These are phyloP conservation scores for Biston betularia DNA, from an alignment of 2,888 invertebrate genomes.

Conservation along the genomic window DNA sequence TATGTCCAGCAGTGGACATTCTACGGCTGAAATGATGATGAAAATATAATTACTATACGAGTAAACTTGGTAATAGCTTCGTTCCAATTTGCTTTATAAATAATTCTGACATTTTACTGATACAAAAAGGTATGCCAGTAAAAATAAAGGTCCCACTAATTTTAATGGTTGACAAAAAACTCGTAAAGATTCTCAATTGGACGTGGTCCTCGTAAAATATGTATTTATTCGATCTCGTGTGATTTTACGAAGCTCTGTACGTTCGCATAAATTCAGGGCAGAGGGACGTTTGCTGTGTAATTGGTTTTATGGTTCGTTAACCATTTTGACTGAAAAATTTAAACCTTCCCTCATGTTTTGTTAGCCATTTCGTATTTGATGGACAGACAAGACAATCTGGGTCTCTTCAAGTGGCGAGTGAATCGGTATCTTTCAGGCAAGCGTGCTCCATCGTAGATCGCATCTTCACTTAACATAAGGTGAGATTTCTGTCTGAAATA, in stretches of 20 bases:
- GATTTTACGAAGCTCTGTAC: slow-evolving; percentile 53
- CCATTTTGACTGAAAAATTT: slow-evolving; percentile 51
- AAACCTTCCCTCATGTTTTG: no score
- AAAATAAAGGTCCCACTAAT: slow-evolving; percentile 42
- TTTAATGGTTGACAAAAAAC: slow-evolving; percentile 46
- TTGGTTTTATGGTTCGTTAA: slow-evolving; percentile 67
- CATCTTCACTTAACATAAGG: no score
- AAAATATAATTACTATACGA: no score
- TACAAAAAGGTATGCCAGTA: slow-evolving; percentile 27
- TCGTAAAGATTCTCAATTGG: slow-evolving; percentile 46
- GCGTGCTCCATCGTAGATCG: no score
- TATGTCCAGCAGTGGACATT: no score
- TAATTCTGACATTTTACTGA: slow-evolving; percentile 1
- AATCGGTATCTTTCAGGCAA: no score
- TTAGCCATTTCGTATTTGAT: no score
- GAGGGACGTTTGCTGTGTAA: slow-evolving; percentile 59
- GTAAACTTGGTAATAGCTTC: background rate
- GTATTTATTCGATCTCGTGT: slow-evolving; percentile 52
- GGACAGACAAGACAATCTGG: no score
- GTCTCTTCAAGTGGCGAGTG: no score
- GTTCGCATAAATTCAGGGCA: slow-evolving; percentile 57
- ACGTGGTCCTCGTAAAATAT: slow-evolving; percentile 46
- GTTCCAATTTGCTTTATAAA: background rate
- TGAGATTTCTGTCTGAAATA: no score
- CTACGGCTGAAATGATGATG: no score